A percentile compares a stretch with the other conserved stretches of the same genome.
Conservation (phyloP, 2,113 vertebrate genomes). For the Cichladusa arquata region DNA sequence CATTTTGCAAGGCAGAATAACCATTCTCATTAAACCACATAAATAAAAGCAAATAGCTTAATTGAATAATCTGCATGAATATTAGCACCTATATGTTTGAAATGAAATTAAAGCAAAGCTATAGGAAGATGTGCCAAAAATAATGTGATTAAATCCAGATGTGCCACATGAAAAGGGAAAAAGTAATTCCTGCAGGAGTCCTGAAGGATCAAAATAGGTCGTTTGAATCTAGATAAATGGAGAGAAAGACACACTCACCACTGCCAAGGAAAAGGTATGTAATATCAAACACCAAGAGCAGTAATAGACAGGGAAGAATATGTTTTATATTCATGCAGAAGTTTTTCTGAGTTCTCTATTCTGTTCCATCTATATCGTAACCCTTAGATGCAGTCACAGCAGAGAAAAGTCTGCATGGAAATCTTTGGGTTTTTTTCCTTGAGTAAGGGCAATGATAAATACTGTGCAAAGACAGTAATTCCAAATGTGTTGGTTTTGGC, state of each 20-base stretch:
- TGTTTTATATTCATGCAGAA: neutral
- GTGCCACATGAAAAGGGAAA: neutral
- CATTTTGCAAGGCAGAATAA: neutral
- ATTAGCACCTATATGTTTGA: neutral
- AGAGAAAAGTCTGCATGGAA: neutral
- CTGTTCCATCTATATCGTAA: neutral
- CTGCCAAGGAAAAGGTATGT: neutral
- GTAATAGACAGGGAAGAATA: neutral
- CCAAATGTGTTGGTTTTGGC: neutral
- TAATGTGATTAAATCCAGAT: neutral
- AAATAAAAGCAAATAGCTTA: neutral
- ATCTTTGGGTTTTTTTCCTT: neutral
- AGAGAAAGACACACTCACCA: neutral
- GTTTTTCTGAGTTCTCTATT: neutral
- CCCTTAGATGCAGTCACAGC: accelerated
- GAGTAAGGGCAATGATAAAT: neutral
- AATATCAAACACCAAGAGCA: neutral
- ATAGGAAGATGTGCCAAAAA: neutral
- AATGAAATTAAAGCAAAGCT: neutral
- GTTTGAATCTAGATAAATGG: neutral
- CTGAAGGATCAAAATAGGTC: neutral
- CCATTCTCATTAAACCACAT: neutral
- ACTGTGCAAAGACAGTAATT: accelerated
- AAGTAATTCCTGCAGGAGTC: neutral
- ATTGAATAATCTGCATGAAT: neutral